phyloP scores from a whole-genome alignment of 2,888 invertebrate species.

The Sceliomorpha sp. region DNA sequence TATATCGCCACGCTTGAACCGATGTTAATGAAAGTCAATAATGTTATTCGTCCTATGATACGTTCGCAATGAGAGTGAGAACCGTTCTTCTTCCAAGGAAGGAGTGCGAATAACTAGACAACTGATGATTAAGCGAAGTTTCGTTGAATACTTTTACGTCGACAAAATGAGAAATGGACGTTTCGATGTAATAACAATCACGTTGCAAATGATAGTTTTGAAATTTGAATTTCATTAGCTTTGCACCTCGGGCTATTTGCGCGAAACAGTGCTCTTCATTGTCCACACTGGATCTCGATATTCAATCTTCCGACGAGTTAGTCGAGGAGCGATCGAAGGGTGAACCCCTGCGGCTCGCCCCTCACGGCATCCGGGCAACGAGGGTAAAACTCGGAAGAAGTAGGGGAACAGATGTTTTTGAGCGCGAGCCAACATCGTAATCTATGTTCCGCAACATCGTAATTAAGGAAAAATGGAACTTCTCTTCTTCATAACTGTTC shows the following conservation, averaged over 20 bases:
- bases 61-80: too few species aligned
- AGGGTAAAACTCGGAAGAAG: slow-evolving; percentile 68
- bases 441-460: slow-evolving; percentile 79
- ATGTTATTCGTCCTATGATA: too few species aligned
- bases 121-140: too few species aligned
- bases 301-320: slow-evolving; percentile 57
- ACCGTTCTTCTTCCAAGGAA: too few species aligned
- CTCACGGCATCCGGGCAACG: slow-evolving; percentile 64
- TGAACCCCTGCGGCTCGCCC: slow-evolving; percentile 73
- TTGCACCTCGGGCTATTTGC: slow-evolving; percentile 69
- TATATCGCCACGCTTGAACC: too few species aligned
- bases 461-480: slow-evolving; percentile 78
- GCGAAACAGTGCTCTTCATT: slow-evolving; percentile 65
- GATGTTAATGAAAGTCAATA: too few species aligned
- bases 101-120: too few species aligned
- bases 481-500: slow-evolving; percentile 31
- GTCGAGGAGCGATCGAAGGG: slow-evolving; percentile 66
- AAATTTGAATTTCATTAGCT: slow-evolving; percentile 73
- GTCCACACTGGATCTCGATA: slow-evolving; percentile 63
- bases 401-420: slow-evolving; percentile 80
- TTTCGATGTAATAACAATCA: too few species aligned
- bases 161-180: too few species aligned
- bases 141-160: too few species aligned
- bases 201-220: slow-evolving; percentile 56
- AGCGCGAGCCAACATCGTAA: slow-evolving; percentile 78